Evolutionary conservation across 2,113 vertebrate species (phyloP).

Genomic region (Candoia aspera): DNA sequence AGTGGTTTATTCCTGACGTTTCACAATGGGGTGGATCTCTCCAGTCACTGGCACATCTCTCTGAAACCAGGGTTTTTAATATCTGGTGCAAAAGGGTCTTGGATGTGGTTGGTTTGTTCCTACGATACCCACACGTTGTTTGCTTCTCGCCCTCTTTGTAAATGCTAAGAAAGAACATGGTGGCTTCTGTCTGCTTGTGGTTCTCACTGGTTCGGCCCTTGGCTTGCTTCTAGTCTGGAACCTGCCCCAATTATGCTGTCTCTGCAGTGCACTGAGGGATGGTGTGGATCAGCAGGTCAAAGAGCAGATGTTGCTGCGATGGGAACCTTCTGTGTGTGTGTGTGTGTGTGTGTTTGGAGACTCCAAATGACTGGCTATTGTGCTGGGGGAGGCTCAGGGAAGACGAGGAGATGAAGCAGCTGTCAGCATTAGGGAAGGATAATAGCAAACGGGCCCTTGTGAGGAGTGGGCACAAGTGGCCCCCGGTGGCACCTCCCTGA

Average conservation of each 20-base stretch:
- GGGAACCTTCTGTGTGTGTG: neutral
- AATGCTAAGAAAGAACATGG: no score
- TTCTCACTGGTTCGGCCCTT: neutral
- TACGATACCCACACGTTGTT: no score
- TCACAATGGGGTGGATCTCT: neutral
- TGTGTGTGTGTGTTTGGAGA: neutral
- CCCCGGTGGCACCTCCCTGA: conserved; percentile 24
- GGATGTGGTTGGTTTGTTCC: neutral
- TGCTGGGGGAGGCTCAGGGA: neutral
- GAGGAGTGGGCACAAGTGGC: conserved; percentile 12
- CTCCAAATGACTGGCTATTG: neutral
- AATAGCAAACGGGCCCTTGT: neutral
- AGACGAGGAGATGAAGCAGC: conserved; percentile 1
- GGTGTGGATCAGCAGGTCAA: neutral
- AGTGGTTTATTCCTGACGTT: neutral
- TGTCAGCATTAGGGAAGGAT: conserved; percentile 1
- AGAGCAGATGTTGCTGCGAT: neutral
- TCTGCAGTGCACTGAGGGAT: neutral
- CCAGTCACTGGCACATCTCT: fast-evolving
- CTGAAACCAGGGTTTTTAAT: neutral
- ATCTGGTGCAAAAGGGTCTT: neutral
- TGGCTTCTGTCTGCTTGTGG: neutral
- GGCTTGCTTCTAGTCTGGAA: neutral
- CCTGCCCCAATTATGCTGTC: neutral
- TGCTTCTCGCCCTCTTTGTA: neutral